Evolutionary conservation across 2,888 invertebrate genomes (phyloP).

Genomic region (Macrosiphum euphorbiae): DNA sequence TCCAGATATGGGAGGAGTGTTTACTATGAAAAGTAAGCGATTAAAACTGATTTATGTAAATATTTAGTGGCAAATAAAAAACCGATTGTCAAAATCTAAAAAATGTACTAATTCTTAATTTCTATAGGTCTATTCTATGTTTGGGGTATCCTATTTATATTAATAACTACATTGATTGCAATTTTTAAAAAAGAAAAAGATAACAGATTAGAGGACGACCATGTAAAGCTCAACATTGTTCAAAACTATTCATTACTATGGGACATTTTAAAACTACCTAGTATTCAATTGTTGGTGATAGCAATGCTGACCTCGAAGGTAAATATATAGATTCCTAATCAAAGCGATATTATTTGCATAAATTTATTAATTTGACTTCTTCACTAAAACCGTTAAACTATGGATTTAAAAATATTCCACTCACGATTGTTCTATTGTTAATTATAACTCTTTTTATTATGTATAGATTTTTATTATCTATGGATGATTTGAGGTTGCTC

Average conservation of each 20-base stretch:
- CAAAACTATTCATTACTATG: constrained; percentile 87
- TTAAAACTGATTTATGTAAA: too few species aligned
- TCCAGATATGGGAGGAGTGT: constrained; percentile 80
- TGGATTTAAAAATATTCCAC: too few species aligned
- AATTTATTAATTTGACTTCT: too few species aligned
- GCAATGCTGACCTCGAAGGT: constrained; percentile 83
- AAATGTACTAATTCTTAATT: constrained; percentile 54
- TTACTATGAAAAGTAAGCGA: constrained; percentile 75
- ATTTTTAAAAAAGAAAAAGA: constrained; percentile 68
- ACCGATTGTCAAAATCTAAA: not conserved
- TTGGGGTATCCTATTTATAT: constrained; percentile 93
- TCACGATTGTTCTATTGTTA: too few species aligned
- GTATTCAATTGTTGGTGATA: constrained; percentile 82
- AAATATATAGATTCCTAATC: not conserved
- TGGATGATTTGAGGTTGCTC: too few species aligned
- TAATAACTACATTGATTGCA: constrained; percentile 82
- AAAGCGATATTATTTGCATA: not conserved
- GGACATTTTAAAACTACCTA: constrained; percentile 85
- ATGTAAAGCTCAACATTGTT: constrained; percentile 68
- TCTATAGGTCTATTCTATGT: constrained; percentile 87
- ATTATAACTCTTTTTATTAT: too few species aligned
- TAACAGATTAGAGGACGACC: constrained; percentile 80
- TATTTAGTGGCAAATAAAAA: not conserved
- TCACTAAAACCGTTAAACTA: too few species aligned
- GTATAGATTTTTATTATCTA: too few species aligned